Percentiles rank a stretch among this genome's conserved stretches.
Evolutionary conservation across 2,113 vertebrate genomes (phyloP).

Genomic region (Lasiurus borealis): DNA sequence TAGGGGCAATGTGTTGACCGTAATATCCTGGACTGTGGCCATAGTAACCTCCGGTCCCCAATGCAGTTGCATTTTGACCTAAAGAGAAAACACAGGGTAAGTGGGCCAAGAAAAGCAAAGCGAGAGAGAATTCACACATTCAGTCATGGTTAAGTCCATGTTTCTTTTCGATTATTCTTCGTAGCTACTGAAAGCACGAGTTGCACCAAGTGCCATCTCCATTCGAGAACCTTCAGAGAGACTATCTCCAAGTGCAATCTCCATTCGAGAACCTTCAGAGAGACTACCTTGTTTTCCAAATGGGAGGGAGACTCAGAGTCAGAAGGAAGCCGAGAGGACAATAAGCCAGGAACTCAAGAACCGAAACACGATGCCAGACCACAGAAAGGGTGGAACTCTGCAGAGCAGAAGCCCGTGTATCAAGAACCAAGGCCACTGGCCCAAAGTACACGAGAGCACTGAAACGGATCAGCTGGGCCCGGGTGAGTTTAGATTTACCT

Average conservation of each 20-base stretch:
- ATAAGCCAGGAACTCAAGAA: not conserved
- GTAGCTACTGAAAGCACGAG: not conserved
- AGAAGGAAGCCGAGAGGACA: not conserved
- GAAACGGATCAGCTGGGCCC: not conserved
- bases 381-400: not conserved
- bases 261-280: constrained; percentile 52
- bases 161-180: constrained; percentile 51
- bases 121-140: constrained; percentile 47
- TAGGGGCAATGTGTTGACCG: constrained; percentile 90
- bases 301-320: not conserved
- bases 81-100: constrained; percentile 82
- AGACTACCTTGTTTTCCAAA: not conserved
- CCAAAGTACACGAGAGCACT: constrained; percentile 19
- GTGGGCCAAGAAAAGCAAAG: constrained; percentile 71
- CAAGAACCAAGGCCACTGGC: not conserved
- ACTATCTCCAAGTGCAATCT: not conserved
- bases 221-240: constrained; percentile 45
- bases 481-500: constrained; percentile 87
- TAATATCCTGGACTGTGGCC: constrained; percentile 91
- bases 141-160: constrained; percentile 32
- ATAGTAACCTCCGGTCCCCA: constrained; percentile 89
- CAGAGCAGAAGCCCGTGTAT: not conserved
- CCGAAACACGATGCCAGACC: not conserved
- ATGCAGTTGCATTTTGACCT: constrained; percentile 91
- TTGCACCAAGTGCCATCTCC: not conserved